phyloP scores from a whole-genome alignment of 1,140 invertebrate genomes.

The Marisa cornuarietis region DNA sequence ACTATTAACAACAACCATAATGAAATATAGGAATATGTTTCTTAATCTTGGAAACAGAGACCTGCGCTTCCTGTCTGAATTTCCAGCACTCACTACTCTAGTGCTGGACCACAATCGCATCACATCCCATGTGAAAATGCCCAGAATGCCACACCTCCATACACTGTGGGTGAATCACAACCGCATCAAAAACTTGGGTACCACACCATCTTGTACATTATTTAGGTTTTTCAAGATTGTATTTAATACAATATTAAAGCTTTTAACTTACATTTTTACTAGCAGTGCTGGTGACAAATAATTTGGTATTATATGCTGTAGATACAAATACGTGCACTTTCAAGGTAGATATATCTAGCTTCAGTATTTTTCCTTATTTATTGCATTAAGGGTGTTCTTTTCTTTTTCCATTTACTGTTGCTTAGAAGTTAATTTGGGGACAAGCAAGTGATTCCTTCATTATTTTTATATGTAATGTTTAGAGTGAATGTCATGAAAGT shows the following conservation, averaged over 20 bases:
- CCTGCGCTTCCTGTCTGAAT: conserved; percentile 75
- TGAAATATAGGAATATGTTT: background rate
- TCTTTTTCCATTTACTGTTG: too few species aligned
- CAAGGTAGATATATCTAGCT: too few species aligned
- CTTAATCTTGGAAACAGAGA: conserved; percentile 59
- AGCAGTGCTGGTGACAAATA: background rate
- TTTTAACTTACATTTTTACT: too few species aligned
- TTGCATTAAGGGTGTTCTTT: too few species aligned
- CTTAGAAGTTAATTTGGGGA: too few species aligned
- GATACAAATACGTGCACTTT: too few species aligned
- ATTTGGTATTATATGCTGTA: background rate
- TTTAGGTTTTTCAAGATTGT: background rate
- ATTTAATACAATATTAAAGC: too few species aligned
- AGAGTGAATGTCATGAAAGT: background rate
- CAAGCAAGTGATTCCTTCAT: background rate
- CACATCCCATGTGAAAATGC: conserved; percentile 73
- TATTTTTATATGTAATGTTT: background rate
- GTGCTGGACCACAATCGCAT: conserved; percentile 81
- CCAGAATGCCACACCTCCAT: conserved; percentile 73
- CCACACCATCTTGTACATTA: conserved; percentile 6
- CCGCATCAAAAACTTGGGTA: conserved; percentile 72
- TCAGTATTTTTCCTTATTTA: too few species aligned
- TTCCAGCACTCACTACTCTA: conserved; percentile 76
- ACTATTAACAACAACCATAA: too few species aligned
- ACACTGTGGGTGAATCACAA: conserved; percentile 84